phyloP scores from a whole-genome alignment of 2,888 invertebrate genomes.

The Mythimna vitellina region DNA sequence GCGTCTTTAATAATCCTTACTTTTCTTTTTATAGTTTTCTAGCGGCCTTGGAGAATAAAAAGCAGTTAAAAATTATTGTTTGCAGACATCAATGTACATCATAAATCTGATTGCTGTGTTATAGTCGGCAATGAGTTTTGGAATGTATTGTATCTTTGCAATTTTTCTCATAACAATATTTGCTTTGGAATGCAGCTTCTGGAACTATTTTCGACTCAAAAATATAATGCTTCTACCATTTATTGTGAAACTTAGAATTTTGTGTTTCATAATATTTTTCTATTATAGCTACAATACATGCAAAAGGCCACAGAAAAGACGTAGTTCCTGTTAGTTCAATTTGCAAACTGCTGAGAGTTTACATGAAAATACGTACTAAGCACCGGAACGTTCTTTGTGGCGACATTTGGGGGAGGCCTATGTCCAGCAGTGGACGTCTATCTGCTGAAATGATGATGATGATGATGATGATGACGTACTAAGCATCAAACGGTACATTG shows the following conservation, averaged over 20 bases:
- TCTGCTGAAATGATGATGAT: no score
- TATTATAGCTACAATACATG: not conserved
- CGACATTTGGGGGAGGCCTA: no score
- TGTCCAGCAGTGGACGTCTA: no score
- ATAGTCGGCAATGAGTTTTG: conserved; percentile 30
- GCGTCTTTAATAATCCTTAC: conserved; percentile 10
- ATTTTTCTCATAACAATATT: conserved; percentile 33
- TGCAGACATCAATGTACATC: conserved; percentile 16
- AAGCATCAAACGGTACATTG: no score
- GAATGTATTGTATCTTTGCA: conserved; percentile 22
- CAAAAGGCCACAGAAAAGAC: not conserved
- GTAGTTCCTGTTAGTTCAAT: not conserved
- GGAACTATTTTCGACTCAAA: conserved; percentile 13
- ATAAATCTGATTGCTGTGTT: conserved; percentile 37
- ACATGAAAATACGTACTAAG: not conserved
- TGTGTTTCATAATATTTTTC: not conserved
- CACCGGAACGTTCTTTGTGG: no score
- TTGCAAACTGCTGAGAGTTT: not conserved
- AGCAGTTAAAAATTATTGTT: conserved; percentile 36
- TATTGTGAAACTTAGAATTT: not conserved
- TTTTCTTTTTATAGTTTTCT: conserved; percentile 16
- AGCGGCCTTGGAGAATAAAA: conserved; percentile 30
- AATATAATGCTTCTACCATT: not conserved
- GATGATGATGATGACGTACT: no score
- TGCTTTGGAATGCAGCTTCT: conserved; percentile 25